Evolutionary conservation across 2,113 vertebrate genomes (phyloP).

Genomic region (Sapayoa aenigma): DNA sequence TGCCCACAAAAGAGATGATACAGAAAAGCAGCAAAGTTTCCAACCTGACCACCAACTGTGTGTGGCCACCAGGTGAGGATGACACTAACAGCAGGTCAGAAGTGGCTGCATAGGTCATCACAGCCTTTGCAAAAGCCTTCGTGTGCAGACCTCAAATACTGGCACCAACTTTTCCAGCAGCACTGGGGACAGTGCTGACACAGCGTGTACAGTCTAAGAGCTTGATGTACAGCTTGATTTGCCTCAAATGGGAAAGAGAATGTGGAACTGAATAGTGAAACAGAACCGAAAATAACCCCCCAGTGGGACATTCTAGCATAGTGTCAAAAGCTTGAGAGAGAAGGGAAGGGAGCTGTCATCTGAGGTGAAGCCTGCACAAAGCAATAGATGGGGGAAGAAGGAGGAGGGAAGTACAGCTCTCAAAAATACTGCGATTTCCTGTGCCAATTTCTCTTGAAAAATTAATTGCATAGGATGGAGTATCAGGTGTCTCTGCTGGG

Average conservation of each 20-base stretch:
- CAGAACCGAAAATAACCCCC: conserved; percentile 31
- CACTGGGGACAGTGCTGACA: not conserved
- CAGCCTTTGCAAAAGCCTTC: not conserved
- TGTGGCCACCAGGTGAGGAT: not conserved
- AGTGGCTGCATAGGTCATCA: not conserved
- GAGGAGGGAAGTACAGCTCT: not conserved
- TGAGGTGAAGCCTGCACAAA: conserved; percentile 30
- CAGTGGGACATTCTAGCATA: not conserved
- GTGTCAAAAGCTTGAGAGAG: not conserved
- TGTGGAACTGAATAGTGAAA: conserved; percentile 44
- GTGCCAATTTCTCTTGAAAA: not conserved
- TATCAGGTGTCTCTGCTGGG: not conserved
- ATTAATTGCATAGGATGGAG: not conserved
- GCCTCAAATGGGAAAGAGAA: conserved; percentile 10
- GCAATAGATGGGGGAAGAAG: not conserved
- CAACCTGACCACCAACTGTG: not conserved
- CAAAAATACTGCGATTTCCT: not conserved
- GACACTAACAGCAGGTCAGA: not conserved
- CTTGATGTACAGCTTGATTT: not conserved
- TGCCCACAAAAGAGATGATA: not conserved
- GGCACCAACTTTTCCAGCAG: not conserved
- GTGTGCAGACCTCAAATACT: accelerated
- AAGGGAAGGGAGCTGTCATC: conserved; percentile 25
- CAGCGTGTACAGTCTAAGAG: not conserved
- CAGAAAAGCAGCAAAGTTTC: not conserved